These are phyloP conservation scores for Montipora efflorescens DNA, from an alignment of 64 coral and sea anemone species.

Conservation along the genomic window DNA sequence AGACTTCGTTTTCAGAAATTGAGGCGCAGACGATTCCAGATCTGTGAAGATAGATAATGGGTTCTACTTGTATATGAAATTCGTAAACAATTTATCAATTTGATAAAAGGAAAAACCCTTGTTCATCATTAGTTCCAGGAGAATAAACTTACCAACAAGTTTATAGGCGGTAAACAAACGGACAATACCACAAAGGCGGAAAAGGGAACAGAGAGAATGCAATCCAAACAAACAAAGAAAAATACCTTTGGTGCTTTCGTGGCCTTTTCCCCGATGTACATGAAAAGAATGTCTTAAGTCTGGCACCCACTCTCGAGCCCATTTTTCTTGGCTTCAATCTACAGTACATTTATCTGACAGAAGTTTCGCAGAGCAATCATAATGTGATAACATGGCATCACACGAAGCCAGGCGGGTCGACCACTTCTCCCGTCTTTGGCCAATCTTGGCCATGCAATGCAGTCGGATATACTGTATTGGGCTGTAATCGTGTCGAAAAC, in stretches of 20 bases:
- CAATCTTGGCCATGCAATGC: neutral
- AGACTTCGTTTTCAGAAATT: too few species aligned
- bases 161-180: too few species aligned
- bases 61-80: too few species aligned
- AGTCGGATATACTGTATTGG: neutral
- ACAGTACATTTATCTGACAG: neutral
- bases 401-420: neutral
- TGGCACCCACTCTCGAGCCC: constrained; percentile 38
- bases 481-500: neutral
- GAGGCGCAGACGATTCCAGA: too few species aligned
- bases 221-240: too few species aligned
- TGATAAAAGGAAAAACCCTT: too few species aligned
- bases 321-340: neutral
- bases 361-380: constrained; percentile 7
- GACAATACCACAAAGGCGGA: too few species aligned
- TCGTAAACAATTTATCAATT: too few species aligned
- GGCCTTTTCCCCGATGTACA: constrained; percentile 15
- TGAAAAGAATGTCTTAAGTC: constrained; percentile 19
- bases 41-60: too few species aligned
- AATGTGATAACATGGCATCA: neutral
- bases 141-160: too few species aligned
- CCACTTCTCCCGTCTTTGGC: neutral
- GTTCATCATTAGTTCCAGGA: too few species aligned
- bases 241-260: neutral
- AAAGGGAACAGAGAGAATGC: too few species aligned